These are phyloP conservation scores for Pollachius pollachius DNA, from an alignment of 2,113 vertebrate genomes.

Conservation along the genomic window DNA sequence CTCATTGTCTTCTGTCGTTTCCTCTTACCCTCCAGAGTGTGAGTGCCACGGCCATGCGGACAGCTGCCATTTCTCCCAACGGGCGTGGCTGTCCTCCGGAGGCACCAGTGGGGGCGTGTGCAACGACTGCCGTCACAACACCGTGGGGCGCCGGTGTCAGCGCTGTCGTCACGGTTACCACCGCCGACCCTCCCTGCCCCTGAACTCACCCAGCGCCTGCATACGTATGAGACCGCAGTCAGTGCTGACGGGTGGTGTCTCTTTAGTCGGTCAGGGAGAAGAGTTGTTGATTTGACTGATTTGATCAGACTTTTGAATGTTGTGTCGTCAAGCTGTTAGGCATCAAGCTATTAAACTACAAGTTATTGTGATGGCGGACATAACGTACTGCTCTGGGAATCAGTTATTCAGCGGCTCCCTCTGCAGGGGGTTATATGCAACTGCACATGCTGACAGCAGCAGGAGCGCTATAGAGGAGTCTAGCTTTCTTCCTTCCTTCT, in stretches of 20 bases:
- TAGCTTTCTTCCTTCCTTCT: slow-evolving; percentile 12
- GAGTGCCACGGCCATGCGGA: slow-evolving; percentile 83
- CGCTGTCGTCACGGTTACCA: slow-evolving; percentile 80
- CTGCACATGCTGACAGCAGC: background rate
- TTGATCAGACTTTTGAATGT: too few relatives aligned
- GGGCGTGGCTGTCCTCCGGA: slow-evolving; percentile 76
- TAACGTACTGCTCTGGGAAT: background rate
- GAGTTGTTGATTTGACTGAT: too few relatives aligned
- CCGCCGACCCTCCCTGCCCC: slow-evolving; percentile 66
- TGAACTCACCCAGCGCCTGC: slow-evolving; percentile 76
- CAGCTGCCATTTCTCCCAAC: slow-evolving; percentile 82
- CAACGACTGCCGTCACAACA: slow-evolving; percentile 81
- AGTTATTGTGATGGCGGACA: background rate
- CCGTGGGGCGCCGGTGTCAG: slow-evolving; percentile 80
- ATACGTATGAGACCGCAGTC: slow-evolving; percentile 70
- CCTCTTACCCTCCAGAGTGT: slow-evolving; percentile 68
- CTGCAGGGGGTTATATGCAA: slow-evolving; percentile 23
- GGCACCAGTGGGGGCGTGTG: slow-evolving; percentile 80
- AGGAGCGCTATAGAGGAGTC: background rate
- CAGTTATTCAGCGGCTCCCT: slow-evolving; percentile 19
- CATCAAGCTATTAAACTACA: too few relatives aligned
- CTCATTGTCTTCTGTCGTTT: too few relatives aligned
- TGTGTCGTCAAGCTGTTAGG: too few relatives aligned
- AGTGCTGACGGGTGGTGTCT: background rate
- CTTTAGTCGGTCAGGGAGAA: too few relatives aligned